These are phyloP conservation scores for Artibeus jamaicensis DNA, from an alignment of 2,797 vertebrate genomes.

Conservation along the genomic window DNA sequence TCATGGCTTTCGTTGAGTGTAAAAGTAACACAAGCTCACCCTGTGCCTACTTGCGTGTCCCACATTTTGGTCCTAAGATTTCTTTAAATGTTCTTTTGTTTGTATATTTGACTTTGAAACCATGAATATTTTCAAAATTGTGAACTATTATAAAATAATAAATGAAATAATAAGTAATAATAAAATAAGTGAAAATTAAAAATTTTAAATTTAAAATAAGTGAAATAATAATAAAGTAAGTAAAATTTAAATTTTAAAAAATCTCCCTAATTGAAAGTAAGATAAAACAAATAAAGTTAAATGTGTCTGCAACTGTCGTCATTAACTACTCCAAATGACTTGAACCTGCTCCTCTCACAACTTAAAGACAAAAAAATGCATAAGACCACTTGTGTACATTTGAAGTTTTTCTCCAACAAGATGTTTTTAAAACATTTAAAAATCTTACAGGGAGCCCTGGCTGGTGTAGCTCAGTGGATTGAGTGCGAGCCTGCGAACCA, in stretches of 20 bases:
- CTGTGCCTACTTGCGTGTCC: background rate
- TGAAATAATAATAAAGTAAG: too few species aligned
- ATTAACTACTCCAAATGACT: background rate
- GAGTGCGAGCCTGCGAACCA: too few species aligned
- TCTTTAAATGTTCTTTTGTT: background rate
- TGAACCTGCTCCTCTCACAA: background rate
- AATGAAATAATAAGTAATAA: too few species aligned
- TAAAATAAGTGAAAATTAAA: too few species aligned
- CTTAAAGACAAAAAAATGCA: background rate
- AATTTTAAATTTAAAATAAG: too few species aligned
- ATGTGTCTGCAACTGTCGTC: background rate
- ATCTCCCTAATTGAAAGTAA: background rate
- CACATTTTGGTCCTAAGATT: background rate
- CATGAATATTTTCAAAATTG: constrained; percentile 7
- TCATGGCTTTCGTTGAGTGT: background rate
- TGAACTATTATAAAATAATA: too few species aligned
- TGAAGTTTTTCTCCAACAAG: background rate
- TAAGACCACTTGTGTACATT: background rate
- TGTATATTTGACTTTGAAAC: background rate
- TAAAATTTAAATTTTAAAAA: background rate
- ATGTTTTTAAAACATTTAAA: background rate
- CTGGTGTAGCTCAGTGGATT: too few species aligned
- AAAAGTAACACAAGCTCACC: background rate
- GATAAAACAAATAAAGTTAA: background rate
- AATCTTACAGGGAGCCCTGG: background rate